Percentiles rank a stretch among this genome's conserved stretches.
Conservation (phyloP, 1,140 invertebrate species). For the Samia ricini region DNA sequence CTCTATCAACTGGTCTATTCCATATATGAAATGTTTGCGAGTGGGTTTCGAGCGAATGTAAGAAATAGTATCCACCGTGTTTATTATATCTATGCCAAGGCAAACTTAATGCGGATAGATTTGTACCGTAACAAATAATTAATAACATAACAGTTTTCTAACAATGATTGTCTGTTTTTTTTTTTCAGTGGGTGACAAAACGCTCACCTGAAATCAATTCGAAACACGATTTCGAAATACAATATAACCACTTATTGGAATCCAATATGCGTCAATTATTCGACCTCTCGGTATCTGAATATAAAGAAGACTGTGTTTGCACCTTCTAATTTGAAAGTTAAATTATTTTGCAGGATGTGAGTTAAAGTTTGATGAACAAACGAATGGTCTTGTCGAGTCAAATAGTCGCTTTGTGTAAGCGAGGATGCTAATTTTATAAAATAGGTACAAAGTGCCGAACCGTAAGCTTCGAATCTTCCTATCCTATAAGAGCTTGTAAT, state of each 20-base stretch:
- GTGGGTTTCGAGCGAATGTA: not conserved
- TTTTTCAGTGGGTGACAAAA: not conserved
- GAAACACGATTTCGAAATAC: not conserved
- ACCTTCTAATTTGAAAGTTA: not conserved
- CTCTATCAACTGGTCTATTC: not conserved
- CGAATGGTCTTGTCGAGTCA: not conserved
- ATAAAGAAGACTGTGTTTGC: not conserved
- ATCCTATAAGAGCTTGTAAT: too few relatives aligned
- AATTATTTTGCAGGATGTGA: not conserved
- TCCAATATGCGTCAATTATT: not conserved
- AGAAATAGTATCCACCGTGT: not conserved
- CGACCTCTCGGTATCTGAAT: not conserved
- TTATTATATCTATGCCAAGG: not conserved
- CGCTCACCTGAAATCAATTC: not conserved
- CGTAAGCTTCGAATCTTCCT: not conserved
- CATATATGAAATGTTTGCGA: not conserved
- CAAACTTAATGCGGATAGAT: not conserved
- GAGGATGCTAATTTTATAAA: constrained; percentile 1
- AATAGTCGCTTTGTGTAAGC: not conserved
- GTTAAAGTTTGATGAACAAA: not conserved
- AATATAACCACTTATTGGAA: not conserved
- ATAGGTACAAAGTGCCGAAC: not conserved
- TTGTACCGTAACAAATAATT: too few relatives aligned
- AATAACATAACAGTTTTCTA: too few relatives aligned
- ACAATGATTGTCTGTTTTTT: too few relatives aligned